Conservation (phyloP, 1,140 invertebrate species). For the Muscidifurax raptorellus region DNA sequence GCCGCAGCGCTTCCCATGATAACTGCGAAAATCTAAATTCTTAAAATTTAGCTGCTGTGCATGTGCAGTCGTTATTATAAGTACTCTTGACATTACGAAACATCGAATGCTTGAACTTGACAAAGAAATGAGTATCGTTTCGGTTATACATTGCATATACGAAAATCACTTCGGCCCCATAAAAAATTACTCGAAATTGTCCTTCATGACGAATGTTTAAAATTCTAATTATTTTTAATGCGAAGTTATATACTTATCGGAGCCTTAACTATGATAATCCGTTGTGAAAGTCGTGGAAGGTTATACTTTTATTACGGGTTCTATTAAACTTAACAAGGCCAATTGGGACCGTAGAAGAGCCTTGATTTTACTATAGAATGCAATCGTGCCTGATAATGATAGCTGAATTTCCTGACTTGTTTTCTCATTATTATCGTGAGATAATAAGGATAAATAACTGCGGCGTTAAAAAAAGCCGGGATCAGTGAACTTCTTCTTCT, state of each 20-base stretch:
- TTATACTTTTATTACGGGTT: constrained; percentile 70
- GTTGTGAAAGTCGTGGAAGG: constrained; percentile 48
- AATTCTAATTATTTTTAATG: constrained; percentile 28
- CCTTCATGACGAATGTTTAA: not conserved
- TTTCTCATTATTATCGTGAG: constrained; percentile 36
- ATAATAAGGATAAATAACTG: constrained; percentile 12
- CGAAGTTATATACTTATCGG: constrained; percentile 26
- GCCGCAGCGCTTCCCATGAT: not conserved
- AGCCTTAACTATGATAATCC: constrained; percentile 40
- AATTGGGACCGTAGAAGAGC: constrained; percentile 71
- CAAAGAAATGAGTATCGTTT: no score
- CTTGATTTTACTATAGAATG: constrained; percentile 69
- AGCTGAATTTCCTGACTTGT: constrained; percentile 49
- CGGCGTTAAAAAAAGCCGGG: not conserved
- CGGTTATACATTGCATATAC: no score
- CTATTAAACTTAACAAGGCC: constrained; percentile 73
- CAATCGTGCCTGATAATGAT: constrained; percentile 63
- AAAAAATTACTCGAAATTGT: not conserved
- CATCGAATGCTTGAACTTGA: no score
- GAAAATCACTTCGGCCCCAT: not conserved
- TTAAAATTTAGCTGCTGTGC: not conserved
- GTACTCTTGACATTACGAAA: no score
- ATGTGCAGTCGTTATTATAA: no score
- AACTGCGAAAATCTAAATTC: not conserved
- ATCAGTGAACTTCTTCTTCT: not conserved